Conservation (phyloP, 2,113 vertebrate genomes). For the Solenodon paradoxus region DNA sequence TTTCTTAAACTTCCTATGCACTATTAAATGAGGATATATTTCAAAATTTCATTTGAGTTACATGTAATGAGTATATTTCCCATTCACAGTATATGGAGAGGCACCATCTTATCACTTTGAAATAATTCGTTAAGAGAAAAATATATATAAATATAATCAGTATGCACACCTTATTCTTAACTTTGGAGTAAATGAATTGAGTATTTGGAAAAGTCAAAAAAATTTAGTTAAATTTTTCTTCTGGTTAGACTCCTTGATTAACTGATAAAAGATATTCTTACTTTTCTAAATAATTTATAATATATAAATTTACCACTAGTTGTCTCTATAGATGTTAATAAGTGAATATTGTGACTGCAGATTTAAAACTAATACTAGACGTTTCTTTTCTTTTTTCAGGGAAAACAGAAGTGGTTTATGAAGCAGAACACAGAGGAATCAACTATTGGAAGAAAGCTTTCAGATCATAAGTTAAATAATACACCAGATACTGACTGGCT, state of each 20-base stretch:
- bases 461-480: conserved; percentile 94
- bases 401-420: conserved; percentile 86
- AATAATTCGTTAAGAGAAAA: too few species aligned
- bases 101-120: too few species aligned
- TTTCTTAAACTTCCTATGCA: not conserved
- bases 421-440: conserved; percentile 86
- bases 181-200: not conserved
- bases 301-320: not conserved
- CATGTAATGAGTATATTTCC: too few species aligned
- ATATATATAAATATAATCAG: too few species aligned
- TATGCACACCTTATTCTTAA: not conserved
- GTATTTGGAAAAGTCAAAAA: not conserved
- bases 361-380: conserved; percentile 24
- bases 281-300: not conserved
- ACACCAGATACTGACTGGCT: conserved; percentile 96
- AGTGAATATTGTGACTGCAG: not conserved
- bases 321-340: not conserved
- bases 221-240: not conserved
- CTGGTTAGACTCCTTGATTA: not conserved
- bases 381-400: conserved; percentile 79
- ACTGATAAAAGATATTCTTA: not conserved
- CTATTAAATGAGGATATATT: not conserved
- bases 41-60: not conserved
- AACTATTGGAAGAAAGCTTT: conserved; percentile 92
- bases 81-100: too few species aligned